A percentile compares a stretch with the other conserved stretches of the same genome.
phyloP scores from a whole-genome alignment of 2,113 vertebrate species.

The Brienomyrus longianalis region DNA sequence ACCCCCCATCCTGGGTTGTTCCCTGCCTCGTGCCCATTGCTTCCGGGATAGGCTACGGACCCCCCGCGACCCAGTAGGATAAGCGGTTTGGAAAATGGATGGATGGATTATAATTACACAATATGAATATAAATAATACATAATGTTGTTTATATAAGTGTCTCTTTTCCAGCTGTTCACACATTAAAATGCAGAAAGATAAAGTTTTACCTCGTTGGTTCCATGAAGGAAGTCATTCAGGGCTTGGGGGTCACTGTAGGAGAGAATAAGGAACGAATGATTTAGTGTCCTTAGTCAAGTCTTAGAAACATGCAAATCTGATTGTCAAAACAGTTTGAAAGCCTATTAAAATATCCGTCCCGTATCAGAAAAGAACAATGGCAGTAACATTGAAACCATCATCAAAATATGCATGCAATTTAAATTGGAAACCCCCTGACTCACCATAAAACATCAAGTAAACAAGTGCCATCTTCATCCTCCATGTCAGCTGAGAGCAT shows the following conservation, averaged over 20 bases:
- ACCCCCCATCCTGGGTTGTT: no score
- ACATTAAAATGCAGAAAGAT: neutral
- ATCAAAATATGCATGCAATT: neutral
- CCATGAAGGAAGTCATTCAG: conserved; percentile 74
- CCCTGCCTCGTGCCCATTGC: no score
- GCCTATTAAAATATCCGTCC: neutral
- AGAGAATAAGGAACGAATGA: conserved; percentile 1
- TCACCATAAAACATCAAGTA: conserved; percentile 74
- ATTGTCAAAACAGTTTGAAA: neutral
- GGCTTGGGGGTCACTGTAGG: conserved; percentile 67
- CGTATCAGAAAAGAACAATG: neutral
- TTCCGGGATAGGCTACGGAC: no score
- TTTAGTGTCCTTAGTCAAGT: neutral
- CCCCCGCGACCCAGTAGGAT: no score
- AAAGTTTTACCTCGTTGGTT: conserved; percentile 60
- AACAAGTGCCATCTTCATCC: conserved; percentile 75
- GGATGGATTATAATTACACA: neutral
- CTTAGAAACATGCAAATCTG: neutral
- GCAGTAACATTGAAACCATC: neutral
- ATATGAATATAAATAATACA: neutral
- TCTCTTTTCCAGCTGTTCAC: neutral
- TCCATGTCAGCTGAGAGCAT: conserved; percentile 65
- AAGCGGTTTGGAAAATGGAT: no score
- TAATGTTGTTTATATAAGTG: neutral
- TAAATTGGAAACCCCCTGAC: conserved; percentile 24